phyloP scores from a whole-genome alignment of 2,113 vertebrate genomes.

The Sinosuthora webbiana region DNA sequence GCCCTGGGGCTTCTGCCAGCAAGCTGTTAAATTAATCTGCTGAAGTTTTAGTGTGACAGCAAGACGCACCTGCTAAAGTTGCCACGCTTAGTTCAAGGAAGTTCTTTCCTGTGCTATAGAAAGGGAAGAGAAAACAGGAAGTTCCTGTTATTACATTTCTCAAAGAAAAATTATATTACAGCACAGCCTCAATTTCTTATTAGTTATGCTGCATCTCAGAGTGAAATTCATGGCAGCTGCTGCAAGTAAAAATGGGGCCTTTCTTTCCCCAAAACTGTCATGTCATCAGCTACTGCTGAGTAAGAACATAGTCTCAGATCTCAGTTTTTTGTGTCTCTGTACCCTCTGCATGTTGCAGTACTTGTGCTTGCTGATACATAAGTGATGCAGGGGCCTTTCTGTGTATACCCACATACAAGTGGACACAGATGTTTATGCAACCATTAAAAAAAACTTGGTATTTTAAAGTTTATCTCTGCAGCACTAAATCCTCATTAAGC shows the following conservation, averaged over 20 bases:
- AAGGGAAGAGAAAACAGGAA: not conserved
- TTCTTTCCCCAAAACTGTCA: not conserved
- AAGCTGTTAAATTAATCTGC: not conserved
- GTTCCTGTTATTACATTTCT: not conserved
- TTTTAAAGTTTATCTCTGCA: not conserved
- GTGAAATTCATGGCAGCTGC: not conserved
- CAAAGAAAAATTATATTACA: not conserved
- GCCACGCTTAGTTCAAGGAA: conserved; percentile 5
- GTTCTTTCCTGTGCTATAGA: conserved; percentile 42
- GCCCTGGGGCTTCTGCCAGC: not conserved
- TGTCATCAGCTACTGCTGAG: not conserved
- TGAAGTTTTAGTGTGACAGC: not conserved
- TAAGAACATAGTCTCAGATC: not conserved
- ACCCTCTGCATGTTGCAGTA: not conserved
- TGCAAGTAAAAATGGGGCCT: not conserved
- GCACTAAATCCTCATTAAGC: not conserved
- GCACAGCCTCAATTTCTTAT: not conserved
- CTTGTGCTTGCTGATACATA: not conserved
- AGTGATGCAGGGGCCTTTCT: not conserved
- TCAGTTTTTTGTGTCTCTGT: not conserved
- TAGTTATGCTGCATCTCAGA: not conserved
- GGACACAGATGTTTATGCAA: not conserved
- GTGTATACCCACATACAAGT: not conserved
- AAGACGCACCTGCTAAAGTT: conserved; percentile 66
- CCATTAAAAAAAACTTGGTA: not conserved